These are phyloP conservation scores for Samia ricini DNA, from an alignment of 1,140 invertebrate species.

Conservation along the genomic window DNA sequence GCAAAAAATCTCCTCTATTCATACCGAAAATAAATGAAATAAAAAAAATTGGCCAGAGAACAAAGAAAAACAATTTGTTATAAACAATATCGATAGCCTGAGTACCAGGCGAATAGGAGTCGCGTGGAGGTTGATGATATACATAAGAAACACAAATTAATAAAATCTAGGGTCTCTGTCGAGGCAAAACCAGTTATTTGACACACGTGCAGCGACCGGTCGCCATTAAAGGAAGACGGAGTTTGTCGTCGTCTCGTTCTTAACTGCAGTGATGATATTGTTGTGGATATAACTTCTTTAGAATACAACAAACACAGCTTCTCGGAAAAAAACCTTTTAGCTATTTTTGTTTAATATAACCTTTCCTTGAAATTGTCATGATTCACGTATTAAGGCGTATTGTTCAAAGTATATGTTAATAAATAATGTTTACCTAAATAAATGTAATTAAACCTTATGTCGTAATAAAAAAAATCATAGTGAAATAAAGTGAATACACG, in stretches of 20 bases:
- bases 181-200: constrained; percentile 62
- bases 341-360: background rate
- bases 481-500: no score
- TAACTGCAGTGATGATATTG: constrained; percentile 44
- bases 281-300: constrained; percentile 41
- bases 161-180: constrained; percentile 61
- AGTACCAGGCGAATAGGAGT: constrained; percentile 44
- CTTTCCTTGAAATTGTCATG: no score
- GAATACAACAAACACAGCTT: background rate
- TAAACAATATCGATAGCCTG: constrained; percentile 58
- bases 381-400: no score
- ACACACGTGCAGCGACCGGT: constrained; percentile 68
- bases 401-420: no score
- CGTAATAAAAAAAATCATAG: no score
- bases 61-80: constrained; percentile 70
- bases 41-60: constrained; percentile 44
- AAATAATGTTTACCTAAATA: no score
- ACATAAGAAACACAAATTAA: constrained; percentile 70
- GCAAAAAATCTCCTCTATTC: constrained; percentile 19
- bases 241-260: constrained; percentile 27
- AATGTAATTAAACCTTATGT: no score
- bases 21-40: constrained; percentile 12
- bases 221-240: constrained; percentile 39
- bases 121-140: constrained; percentile 42
- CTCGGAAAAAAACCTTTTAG: background rate